Evolutionary conservation across 2,113 vertebrate genomes (phyloP), one percentile per base, ranked within the genome.

Genomic region (Glaucidium brasilianum): DNA sequence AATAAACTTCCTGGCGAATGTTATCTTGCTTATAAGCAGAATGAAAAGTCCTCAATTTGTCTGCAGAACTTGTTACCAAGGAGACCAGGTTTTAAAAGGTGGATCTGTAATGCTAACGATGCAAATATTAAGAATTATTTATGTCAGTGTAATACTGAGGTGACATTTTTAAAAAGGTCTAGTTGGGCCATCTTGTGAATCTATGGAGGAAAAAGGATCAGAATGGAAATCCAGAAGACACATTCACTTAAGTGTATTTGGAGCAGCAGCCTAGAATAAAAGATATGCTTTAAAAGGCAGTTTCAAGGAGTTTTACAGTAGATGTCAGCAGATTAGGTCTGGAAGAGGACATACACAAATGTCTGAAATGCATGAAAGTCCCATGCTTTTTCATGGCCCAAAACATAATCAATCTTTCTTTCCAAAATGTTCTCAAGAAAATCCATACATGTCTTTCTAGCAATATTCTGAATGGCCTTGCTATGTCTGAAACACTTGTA

Each of bases 331-430:
- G 21, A 72, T 72, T 15, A 45, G 5, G 2, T 39, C 47, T 80
- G 27, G 9, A 93, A 71, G 6, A 90, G 15, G 10, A 72, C 12
- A 26, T 9, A 17, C 4, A 23, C 2, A 63, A 34, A 2, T 8
- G 6, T 27, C 21, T 1, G 14, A 93, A 87, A 59, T 1, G 8
- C 3, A 26, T 35, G 8, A 1, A 0, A 80, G 5, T 58, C 6
- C 7, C 2, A 11, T 6, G 5, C 1, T n/a, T 71, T 78, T 78
- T 52, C 19, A 58, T 10, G 3, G 37, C 35, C 21, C 45, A 77
- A 62, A 71, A 25, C 3, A 32, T 0, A 60, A 6, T 12, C 20
- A 34, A 12, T 11, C 25, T 59, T 53, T 25, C 19, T 77, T 89
- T 50, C 32, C 60, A 49, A 39, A 71, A 88, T 2, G 7, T 5